These are phyloP conservation scores for Knipowitschia caucasica DNA, from an alignment of 2,797 vertebrate species.

Conservation along the genomic window DNA sequence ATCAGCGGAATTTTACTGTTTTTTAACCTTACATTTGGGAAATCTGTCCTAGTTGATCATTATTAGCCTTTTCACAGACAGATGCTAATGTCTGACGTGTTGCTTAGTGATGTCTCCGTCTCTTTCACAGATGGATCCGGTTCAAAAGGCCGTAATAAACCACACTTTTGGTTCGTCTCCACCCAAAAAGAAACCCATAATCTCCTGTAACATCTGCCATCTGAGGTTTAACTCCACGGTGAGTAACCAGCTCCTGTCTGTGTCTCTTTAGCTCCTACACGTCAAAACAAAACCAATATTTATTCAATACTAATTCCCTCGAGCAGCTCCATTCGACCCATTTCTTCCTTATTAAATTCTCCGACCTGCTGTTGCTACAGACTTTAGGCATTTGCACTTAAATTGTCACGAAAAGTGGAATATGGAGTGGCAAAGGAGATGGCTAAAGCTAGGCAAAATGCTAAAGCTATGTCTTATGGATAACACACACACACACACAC, in stretches of 20 bases:
- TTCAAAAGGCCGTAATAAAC: slow-evolving; percentile 98
- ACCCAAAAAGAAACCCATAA: slow-evolving; percentile 94
- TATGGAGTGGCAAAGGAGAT: slow-evolving; percentile 43
- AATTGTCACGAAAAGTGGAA: slow-evolving; percentile 52
- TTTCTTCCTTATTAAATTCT: slow-evolving; percentile 44
- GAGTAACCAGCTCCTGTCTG: too few species aligned
- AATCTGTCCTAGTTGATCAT: too few species aligned
- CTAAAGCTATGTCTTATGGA: too few species aligned
- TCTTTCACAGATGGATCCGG: slow-evolving; percentile 88
- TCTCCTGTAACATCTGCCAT: slow-evolving; percentile 99
- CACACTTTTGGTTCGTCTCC: slow-evolving; percentile 91
- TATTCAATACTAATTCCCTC: slow-evolving; percentile 20
- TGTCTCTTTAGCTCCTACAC: not conserved
- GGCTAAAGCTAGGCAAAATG: too few species aligned
- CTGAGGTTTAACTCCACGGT: slow-evolving; percentile 97
- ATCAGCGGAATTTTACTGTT: too few species aligned
- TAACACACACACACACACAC: too few species aligned
- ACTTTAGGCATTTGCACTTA: slow-evolving; percentile 66
- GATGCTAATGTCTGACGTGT: not conserved
- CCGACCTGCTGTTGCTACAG: slow-evolving; percentile 34
- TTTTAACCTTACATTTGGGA: too few species aligned
- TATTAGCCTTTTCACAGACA: too few species aligned
- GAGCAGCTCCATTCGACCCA: too few species aligned
- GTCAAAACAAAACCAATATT: slow-evolving; percentile 11
- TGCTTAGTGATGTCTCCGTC: too few species aligned